Evolutionary conservation across 2,888 invertebrate species (phyloP).

Genomic region (Eurois occulta): DNA sequence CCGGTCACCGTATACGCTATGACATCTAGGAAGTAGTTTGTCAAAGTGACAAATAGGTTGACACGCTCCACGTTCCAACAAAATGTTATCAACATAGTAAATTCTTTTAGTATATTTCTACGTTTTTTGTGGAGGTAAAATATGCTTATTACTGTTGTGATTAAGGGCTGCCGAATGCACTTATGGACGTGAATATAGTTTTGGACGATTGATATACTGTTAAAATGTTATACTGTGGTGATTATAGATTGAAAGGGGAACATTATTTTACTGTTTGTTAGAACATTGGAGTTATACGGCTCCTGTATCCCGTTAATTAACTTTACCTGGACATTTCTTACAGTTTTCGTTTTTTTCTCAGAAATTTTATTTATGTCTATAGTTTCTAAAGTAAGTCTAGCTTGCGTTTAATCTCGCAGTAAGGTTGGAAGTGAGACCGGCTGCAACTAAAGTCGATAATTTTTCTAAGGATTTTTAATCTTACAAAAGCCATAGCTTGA

Average conservation of each 20-base stretch:
- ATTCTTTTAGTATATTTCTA: constrained; percentile 59
- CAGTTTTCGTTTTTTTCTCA: neutral
- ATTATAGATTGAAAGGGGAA: constrained; percentile 36
- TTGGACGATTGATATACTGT: constrained; percentile 47
- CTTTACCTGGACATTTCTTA: constrained; percentile 2
- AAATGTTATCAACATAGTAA: constrained; percentile 68
- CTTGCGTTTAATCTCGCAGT: neutral
- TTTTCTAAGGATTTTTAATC: neutral
- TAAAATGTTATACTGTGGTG: constrained; percentile 31
- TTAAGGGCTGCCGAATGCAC: constrained; percentile 48
- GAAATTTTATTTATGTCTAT: too few species aligned
- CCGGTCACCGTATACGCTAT: constrained; percentile 68
- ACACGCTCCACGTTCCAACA: constrained; percentile 70
- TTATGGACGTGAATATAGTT: constrained; percentile 49
- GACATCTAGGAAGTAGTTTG: constrained; percentile 74
- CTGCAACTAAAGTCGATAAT: neutral
- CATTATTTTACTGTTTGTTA: constrained; percentile 14
- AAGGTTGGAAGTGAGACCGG: too few species aligned
- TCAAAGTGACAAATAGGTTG: constrained; percentile 75
- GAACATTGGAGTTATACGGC: constrained; percentile 4
- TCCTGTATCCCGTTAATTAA: constrained; percentile 8
- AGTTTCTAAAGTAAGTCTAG: neutral
- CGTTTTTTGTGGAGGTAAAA: constrained; percentile 57
- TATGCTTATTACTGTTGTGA: constrained; percentile 64
- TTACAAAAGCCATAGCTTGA: neutral